Conservation (phyloP, 1,140 invertebrate species). For the Drosophila funebris region DNA sequence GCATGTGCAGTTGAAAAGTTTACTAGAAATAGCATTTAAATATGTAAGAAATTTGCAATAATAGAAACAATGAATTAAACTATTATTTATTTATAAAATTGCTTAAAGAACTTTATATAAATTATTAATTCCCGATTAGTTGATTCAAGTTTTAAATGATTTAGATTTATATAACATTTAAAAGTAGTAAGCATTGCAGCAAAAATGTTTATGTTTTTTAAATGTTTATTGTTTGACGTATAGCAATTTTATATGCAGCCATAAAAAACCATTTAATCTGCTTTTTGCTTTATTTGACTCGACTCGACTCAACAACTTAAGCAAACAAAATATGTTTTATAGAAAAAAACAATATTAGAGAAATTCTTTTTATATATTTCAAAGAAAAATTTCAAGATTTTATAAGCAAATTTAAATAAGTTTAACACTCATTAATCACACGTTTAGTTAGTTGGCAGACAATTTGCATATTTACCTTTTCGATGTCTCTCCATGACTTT, state of each 20-base stretch:
- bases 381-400: neutral
- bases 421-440: constrained; percentile 18
- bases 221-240: neutral
- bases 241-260: neutral
- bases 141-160: too few relatives aligned
- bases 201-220: too few relatives aligned
- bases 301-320: neutral
- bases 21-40: neutral
- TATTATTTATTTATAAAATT: neutral
- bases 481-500: constrained; percentile 19
- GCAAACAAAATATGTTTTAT: neutral
- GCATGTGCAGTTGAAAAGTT: neutral
- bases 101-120: too few relatives aligned
- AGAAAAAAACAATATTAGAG: neutral
- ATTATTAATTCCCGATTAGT: too few relatives aligned
- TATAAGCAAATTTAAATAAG: neutral
- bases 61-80: neutral
- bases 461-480: constrained; percentile 7
- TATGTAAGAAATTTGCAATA: too few relatives aligned
- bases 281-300: neutral
- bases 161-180: too few relatives aligned
- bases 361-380: neutral
- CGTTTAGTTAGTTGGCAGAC: neutral
- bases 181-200: too few relatives aligned
- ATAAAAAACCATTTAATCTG: neutral